Percentiles rank a stretch among this genome's conserved stretches.
Conservation (phyloP, 2,113 vertebrate genomes). For the Meles meles region DNA sequence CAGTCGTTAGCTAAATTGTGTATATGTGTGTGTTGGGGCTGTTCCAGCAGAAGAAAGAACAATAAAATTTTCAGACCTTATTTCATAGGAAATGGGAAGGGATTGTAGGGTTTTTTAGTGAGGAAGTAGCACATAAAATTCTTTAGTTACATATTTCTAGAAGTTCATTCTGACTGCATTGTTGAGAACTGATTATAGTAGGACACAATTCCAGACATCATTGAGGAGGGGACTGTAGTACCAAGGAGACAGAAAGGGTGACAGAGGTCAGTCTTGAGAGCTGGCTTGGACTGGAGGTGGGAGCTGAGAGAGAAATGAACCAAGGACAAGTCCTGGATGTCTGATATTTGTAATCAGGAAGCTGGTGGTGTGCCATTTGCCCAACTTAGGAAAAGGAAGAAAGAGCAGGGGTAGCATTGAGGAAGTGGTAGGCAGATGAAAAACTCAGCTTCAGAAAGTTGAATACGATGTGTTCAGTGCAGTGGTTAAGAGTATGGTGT, state of each 20-base stretch:
- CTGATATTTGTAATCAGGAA: not conserved
- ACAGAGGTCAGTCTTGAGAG: not conserved
- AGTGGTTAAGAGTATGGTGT: not conserved
- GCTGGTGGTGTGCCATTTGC: not conserved
- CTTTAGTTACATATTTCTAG: not conserved
- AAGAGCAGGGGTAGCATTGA: not conserved
- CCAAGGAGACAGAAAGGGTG: not conserved
- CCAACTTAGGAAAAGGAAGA: not conserved
- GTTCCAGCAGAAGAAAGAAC: not conserved
- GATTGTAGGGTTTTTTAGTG: not conserved
- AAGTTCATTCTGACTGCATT: not conserved
- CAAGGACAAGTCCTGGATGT: not conserved
- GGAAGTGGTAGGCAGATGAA: not conserved
- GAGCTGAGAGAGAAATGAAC: not conserved
- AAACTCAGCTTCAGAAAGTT: not conserved
- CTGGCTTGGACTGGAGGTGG: not conserved
- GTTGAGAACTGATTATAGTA: not conserved
- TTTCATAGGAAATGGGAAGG: not conserved
- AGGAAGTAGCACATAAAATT: not conserved
- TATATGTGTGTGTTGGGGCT: not conserved
- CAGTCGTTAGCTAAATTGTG: not conserved
- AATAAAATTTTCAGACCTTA: not conserved
- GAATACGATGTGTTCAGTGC: rapidly evolving
- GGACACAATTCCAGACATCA: not conserved
- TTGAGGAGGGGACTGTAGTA: not conserved